These are phyloP conservation scores for Rhinoraja longicauda DNA, from an alignment of 2,797 vertebrate genomes.

Conservation along the genomic window DNA sequence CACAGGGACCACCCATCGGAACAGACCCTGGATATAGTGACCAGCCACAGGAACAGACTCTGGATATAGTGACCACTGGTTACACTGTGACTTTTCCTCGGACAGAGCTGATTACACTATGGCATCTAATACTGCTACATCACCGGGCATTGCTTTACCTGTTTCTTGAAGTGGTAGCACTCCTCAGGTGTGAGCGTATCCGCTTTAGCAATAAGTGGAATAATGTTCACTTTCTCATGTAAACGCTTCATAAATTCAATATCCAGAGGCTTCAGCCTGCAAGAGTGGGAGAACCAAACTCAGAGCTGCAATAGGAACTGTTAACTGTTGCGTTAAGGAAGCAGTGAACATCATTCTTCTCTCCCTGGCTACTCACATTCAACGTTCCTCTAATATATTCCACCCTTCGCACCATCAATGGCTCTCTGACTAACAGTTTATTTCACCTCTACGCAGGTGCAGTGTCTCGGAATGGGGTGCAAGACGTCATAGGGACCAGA, in stretches of 20 bases:
- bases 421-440: too few relatives aligned
- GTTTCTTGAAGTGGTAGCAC: constrained; percentile 74
- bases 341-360: too few relatives aligned
- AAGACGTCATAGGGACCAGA: too few relatives aligned
- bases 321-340: neutral
- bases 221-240: constrained; percentile 75
- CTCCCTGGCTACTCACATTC: too few relatives aligned
- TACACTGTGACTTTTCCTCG: neutral
- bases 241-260: constrained; percentile 76
- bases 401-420: too few relatives aligned
- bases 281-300: neutral
- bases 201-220: constrained; percentile 71
- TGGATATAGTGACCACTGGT: neutral
- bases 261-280: constrained; percentile 69
- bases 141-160: constrained; percentile 49
- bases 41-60: too few relatives aligned
- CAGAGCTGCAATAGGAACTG: neutral
- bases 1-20: too few relatives aligned
- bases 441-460: too few relatives aligned
- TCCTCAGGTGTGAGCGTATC: constrained; percentile 72
- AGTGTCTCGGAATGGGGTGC: too few relatives aligned
- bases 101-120: neutral
- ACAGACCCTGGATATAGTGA: too few relatives aligned
- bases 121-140: too few relatives aligned
- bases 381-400: too few relatives aligned